Base-by-base conservation (phyloP, 2,113 vertebrate species). In the Tachysurus fulvidraco region DNA sequence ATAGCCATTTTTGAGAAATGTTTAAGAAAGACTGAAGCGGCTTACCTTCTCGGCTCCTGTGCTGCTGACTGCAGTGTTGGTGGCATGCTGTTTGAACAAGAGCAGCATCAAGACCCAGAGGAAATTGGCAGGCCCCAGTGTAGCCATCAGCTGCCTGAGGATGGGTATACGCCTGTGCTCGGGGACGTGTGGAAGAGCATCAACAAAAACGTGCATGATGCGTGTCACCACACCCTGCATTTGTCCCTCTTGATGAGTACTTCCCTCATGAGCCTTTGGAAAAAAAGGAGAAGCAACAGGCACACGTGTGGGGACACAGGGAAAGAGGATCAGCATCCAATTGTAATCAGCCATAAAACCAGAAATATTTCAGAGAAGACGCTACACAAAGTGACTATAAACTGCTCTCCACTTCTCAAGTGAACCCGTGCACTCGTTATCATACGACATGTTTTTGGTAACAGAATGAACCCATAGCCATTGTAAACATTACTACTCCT, bases 161-260 rank as follows among this genome's bases (percentile, higher is more conserved):
- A 99, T 90, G 0, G 98, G 97, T 82, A 97, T 93, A 25, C 97
- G 96, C 0, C 98, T 93, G 92, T 99, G 98, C 82, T 97, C 98
- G 0, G 98, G 98, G 0, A 99, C 96, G 0, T 99, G 97, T 1
- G 98, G 98, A 85, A 99, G 92, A 0, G 98, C 97, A 14, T 99
- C 98, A 54, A 96, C 96, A 25, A 99, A 99, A 62, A 99, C 98
- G 2, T 94, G 94, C 0, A 97, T 73, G 81, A 99, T 96, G 71
- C 91, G 96, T 0, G 94, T 93, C 85, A 97, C 98, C 78, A 97
- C 93, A 0, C 93, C 91, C 30, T 93, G 95, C 89, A 99, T 87
- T 0, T 90, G 89, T 2, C 92, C 93, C 0, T 93, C 93, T 4
- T 94, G 91, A 82, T 95, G 95, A 0, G 88, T 73, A 23, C 93